phyloP scores from a whole-genome alignment of 2,888 invertebrate species.

The Erebia palarica region DNA sequence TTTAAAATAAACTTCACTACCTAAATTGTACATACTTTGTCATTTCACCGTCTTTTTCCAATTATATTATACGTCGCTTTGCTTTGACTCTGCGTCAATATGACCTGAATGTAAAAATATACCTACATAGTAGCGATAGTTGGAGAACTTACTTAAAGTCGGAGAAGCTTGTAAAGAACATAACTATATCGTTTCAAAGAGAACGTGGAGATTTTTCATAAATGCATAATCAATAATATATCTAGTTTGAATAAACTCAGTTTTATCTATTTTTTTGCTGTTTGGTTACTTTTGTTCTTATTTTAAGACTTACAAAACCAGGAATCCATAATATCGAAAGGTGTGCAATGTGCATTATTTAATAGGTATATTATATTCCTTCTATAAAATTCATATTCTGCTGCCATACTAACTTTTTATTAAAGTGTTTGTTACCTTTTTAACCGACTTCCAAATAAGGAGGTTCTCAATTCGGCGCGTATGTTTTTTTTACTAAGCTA shows the following conservation, averaged over 20 bases:
- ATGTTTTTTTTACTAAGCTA: too few species aligned
- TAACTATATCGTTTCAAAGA: neutral
- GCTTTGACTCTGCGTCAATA: neutral
- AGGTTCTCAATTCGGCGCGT: too few species aligned
- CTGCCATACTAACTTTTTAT: too few species aligned
- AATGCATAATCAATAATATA: neutral
- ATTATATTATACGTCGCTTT: neutral
- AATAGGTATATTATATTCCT: too few species aligned
- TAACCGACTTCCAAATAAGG: too few species aligned
- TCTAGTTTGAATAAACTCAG: neutral
- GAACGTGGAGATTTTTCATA: slow-evolving; percentile 1
- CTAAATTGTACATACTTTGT: neutral
- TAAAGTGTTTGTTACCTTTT: too few species aligned
- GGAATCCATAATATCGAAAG: too few species aligned
- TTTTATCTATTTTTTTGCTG: neutral
- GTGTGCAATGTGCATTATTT: too few species aligned
- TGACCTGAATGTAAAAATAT: neutral
- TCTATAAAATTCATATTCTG: too few species aligned
- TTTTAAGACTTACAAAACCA: too few species aligned
- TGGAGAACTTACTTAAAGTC: neutral
- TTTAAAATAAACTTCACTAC: neutral
- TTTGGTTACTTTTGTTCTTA: too few species aligned
- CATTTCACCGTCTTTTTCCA: too few species aligned
- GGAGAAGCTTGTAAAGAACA: neutral
- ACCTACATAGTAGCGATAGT: neutral